Evolutionary conservation across 2,113 vertebrate genomes (phyloP), one percentile per base, ranked within the genome.

Genomic region (Candoia aspera): DNA sequence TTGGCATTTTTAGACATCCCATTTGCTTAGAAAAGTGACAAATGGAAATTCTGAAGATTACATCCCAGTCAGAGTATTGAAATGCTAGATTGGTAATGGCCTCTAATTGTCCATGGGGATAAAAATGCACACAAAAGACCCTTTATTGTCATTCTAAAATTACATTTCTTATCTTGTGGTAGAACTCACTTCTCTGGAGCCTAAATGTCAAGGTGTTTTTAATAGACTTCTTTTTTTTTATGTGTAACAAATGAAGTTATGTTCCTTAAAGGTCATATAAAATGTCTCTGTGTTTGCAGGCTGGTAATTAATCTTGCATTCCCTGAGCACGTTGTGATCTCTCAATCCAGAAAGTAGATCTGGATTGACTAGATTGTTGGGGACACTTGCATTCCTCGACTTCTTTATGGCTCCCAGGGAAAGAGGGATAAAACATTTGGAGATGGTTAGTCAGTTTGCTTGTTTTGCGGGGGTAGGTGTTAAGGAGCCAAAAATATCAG

Each of bases 111-210:
- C 86, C 91, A 79, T 55, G 88, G 86, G 0, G 42, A 89, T 87
- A 0, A 0, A 19, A 57, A 53, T 23, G 24, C 24, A 29, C 46
- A 49, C 84, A 85, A 53, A 53, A 11, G 5, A 0, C 0, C 85
- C 84, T 54, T 29, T 53, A 10, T 33, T 79, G 79, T 68, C 93
- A 93, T 90, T 90, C 49, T 0, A 2, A 90, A 94, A 93, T 46
- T 58, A 0, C 1, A 88, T 88, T 92, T n/a, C 90, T 87, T 9
- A 0, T 2, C 59, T 49, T 3, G 0, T 79, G 90, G 93, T 64
- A 90, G 46, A 94, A 24, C 93, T 90, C 17, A 79, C 88, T 79
- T 87, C 49, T 88, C 88, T 60, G 87, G 84, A 93, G 93, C 62
- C 91, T 64, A 95, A 94, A 68, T 1, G 4, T 62, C 84, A 83